Evolutionary conservation across 2,113 vertebrate species (phyloP), one percentile per base, ranked within the genome.

Genomic region (Oriolus oriolus): DNA sequence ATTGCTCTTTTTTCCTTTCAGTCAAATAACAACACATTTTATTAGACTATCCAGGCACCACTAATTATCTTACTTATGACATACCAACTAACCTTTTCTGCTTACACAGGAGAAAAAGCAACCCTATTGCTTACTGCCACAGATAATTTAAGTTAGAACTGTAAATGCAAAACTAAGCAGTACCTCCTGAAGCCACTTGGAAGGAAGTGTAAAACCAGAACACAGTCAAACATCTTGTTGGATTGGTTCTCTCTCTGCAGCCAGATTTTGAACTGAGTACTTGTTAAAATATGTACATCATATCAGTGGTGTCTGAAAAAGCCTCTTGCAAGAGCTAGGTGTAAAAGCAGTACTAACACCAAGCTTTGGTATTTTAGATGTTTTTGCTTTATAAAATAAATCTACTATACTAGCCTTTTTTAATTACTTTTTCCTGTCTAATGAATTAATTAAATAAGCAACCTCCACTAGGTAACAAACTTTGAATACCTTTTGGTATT

Each of bases 201-300:
- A 75, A 35, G 20, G 31, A 77, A 80, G 30, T 2, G 9, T 7
- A 52, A 66, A 65, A 35, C 1, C 12, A 35, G 31, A 69, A 39
- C 3, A 60, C 4, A 22, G 31, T 11, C 2, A 33, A 42, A 13
- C 15, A 52, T 10, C 7, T 33, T 16, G 6, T 5, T 49, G n/a
- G 15, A 78, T 33, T 26, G 4, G 54, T 39, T 60, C 8, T 59
- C 7, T 13, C 30, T 63, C 18, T 22, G 18, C 42, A 78, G 8
- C 6, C 37, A 74, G 12, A 49, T 59, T 70, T 39, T 70, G 2
- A 94, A 42, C 5, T 30, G 26, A 2, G 1, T 11, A 31, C 11
- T 39, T 59, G 4, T 11, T 59, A 87, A 13, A 52, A 10, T 3
- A 41, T 0, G 0, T 4, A 44, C 12, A 16, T 17, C 35, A 49